A percentile compares a stretch with the other conserved stretches of the same genome.
These are phyloP conservation scores for human (Homo sapiens) DNA, from an alignment of 2,113 vertebrate species.

Conservation along the genomic window GRCh38 chr11:121987001-121987500, in stretches of 20 bases:
- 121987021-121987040: neutral
- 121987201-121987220: neutral
- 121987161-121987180: neutral
- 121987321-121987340: neutral
- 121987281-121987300: conserved; percentile 20
- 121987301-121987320: neutral
- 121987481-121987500: conserved; percentile 12
- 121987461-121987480: neutral
- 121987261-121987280: neutral
- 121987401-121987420: neutral
- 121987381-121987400: neutral
- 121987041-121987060: neutral
- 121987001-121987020: neutral
- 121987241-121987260: neutral
- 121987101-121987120: neutral
- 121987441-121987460: neutral
- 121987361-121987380: conserved; percentile 40
- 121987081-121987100: neutral
- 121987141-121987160: neutral
- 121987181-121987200: neutral
- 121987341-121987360: neutral
- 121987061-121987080: neutral
- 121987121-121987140: neutral
- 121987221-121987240: neutral
- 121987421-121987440: neutral